A percentile compares a stretch with the other conserved stretches of the same genome.
phyloP scores from a whole-genome alignment of 2,113 vertebrate genomes.

The Microtus pennsylvanicus region DNA sequence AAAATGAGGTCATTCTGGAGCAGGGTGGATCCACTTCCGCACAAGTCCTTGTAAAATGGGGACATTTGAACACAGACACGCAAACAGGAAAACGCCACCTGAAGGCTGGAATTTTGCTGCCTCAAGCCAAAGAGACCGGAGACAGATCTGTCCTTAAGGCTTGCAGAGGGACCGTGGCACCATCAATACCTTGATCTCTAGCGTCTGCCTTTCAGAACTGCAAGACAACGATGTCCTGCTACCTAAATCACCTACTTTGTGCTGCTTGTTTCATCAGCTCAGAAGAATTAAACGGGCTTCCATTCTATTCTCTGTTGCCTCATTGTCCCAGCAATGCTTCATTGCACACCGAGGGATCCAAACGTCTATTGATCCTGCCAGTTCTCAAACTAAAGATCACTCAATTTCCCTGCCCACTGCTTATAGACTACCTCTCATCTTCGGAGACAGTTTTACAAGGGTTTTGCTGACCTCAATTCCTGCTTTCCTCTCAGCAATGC shows the following conservation, averaged over 20 bases:
- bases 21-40: background rate
- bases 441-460: background rate
- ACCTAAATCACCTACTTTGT: background rate
- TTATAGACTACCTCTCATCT: background rate
- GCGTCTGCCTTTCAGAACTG: background rate
- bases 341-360: background rate
- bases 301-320: background rate
- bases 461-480: background rate
- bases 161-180: background rate
- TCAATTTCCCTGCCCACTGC: rapidly evolving
- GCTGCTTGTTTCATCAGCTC: background rate
- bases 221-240: background rate
- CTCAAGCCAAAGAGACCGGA: background rate
- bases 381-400: background rate
- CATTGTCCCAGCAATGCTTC: background rate
- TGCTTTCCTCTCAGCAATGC: background rate
- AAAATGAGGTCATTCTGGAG: background rate
- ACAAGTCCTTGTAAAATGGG: background rate
- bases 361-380: background rate
- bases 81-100: background rate
- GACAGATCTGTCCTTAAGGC: background rate
- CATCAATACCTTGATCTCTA: background rate
- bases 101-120: background rate
- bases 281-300: background rate
- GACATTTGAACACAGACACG: background rate